Percentiles rank a stretch among this genome's conserved stretches.
Evolutionary conservation across 2,113 vertebrate genomes (phyloP).

Genomic region (Sciurus niger): DNA sequence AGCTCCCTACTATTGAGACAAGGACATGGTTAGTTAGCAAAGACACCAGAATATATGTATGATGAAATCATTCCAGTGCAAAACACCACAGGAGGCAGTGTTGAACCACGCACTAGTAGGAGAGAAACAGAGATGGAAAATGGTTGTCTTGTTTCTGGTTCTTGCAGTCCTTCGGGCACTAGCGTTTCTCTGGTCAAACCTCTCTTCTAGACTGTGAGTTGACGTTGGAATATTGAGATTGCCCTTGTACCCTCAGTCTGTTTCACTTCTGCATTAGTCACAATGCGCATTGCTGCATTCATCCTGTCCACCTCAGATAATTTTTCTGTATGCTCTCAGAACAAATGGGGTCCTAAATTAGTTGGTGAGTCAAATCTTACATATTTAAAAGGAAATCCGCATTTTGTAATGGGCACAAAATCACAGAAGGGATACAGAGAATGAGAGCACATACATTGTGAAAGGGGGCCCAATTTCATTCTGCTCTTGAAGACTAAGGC

Average conservation of each 20-base stretch:
- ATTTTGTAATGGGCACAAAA: not conserved
- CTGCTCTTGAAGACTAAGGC: not conserved
- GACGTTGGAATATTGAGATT: not conserved
- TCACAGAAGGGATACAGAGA: not conserved
- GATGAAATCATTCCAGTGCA: constrained; percentile 29
- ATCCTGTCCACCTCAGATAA: not conserved
- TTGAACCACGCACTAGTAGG: not conserved
- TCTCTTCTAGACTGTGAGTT: not conserved
- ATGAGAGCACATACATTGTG: not conserved
- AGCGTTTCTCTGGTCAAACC: constrained; percentile 7
- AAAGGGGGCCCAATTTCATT: not conserved
- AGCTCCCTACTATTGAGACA: constrained; percentile 41
- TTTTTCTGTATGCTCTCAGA: constrained; percentile 21
- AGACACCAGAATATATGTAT: not conserved
- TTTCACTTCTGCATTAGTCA: not conserved
- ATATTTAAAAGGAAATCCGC: constrained; percentile 43
- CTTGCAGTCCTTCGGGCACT: not conserved
- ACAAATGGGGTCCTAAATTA: constrained; percentile 34
- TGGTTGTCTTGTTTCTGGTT: not conserved
- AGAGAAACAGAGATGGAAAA: not conserved
- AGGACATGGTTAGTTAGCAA: constrained; percentile 28
- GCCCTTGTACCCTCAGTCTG: not conserved
- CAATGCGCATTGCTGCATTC: not conserved
- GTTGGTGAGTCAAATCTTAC: constrained; percentile 13
- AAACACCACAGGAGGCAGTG: not conserved